These are phyloP conservation scores for Phengaris alcon DNA, from an alignment of 2,888 invertebrate genomes.

Conservation along the genomic window DNA sequence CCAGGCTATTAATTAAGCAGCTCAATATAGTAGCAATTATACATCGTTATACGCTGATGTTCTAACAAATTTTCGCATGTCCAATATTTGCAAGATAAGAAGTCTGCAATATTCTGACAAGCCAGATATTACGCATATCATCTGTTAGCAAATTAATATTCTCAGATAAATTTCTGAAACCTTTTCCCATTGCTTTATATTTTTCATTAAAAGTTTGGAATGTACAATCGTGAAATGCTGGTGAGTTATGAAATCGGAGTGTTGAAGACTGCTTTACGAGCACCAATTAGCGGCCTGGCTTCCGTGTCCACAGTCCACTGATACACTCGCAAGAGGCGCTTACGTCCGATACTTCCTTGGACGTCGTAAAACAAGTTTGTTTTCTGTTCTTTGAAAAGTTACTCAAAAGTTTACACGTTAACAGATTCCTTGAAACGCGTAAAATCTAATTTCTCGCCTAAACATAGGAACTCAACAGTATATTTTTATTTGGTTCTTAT, in stretches of 20 bases:
- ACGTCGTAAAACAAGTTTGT: constrained; percentile 16
- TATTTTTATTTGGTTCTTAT: background rate
- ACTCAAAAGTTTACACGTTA: background rate
- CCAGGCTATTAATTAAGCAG: no score
- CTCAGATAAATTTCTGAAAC: background rate
- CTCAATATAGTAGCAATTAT: no score
- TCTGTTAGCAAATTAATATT: no score
- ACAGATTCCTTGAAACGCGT: constrained; percentile 16
- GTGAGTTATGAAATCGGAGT: constrained; percentile 32
- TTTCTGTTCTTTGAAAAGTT: background rate
- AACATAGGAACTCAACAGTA: background rate
- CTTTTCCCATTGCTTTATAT: background rate
- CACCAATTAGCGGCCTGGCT: constrained; percentile 58
- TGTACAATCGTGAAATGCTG: background rate
- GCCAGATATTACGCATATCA: no score
- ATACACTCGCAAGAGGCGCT: constrained; percentile 36
- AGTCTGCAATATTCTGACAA: no score
- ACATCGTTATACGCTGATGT: no score
- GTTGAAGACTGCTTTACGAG: constrained; percentile 56
- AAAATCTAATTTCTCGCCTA: constrained; percentile 10
- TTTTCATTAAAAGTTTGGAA: background rate
- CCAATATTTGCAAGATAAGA: no score
- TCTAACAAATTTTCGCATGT: no score
- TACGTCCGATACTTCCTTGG: constrained; percentile 29
- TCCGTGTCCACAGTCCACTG: constrained; percentile 61